These are phyloP conservation scores for Salvelinus namaycush DNA, from an alignment of 2,113 vertebrate genomes.

Conservation along the genomic window DNA sequence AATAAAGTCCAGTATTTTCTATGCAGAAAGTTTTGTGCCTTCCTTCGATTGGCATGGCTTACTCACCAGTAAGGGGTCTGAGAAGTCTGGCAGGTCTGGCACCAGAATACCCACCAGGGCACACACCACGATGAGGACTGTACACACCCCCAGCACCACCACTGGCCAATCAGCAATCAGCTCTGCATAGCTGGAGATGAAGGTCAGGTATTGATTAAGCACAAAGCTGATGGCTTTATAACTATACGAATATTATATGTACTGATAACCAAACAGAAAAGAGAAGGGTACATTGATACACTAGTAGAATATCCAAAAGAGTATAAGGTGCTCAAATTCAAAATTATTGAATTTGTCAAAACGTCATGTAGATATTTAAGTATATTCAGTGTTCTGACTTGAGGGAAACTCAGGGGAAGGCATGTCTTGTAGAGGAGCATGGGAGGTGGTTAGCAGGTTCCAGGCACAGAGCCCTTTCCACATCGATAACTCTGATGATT, in stretches of 20 bases:
- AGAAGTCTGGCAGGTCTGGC: constrained; percentile 96
- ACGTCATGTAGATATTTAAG: too few relatives aligned
- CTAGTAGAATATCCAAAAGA: too few relatives aligned
- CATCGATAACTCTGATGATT: constrained; percentile 49
- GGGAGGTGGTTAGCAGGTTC: not conserved
- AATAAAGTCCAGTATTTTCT: not conserved
- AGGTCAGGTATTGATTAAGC: not conserved
- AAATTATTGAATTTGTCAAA: too few relatives aligned
- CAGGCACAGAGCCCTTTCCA: constrained; percentile 26
- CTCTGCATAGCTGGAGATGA: constrained; percentile 83
- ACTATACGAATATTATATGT: too few relatives aligned
- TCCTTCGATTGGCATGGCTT: not conserved
- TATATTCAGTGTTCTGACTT: too few relatives aligned
- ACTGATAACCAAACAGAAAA: too few relatives aligned
- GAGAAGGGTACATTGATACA: too few relatives aligned
- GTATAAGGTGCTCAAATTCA: too few relatives aligned
- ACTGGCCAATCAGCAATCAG: constrained; percentile 97
- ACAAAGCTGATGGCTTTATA: too few relatives aligned
- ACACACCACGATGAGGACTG: constrained; percentile 91
- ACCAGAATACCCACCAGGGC: constrained; percentile 92
- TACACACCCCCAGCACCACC: constrained; percentile 94
- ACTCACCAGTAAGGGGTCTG: constrained; percentile 93
- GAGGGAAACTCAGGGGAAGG: too few relatives aligned
- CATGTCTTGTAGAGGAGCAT: not conserved
- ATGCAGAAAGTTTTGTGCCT: not conserved